Conservation (phyloP, 2,797 vertebrate species). For the Balearica regulorum region DNA sequence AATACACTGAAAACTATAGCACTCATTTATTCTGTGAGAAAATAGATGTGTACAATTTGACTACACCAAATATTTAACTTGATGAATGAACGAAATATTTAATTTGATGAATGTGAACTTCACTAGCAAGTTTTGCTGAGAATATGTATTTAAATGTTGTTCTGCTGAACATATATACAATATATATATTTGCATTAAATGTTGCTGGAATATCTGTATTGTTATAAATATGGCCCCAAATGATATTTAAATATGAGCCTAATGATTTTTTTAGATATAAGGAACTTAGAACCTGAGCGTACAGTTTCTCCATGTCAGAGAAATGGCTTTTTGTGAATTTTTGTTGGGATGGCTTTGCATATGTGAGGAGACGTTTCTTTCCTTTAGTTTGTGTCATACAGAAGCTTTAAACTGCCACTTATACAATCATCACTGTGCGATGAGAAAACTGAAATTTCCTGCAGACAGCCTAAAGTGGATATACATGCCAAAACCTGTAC, state of each 20-base stretch:
- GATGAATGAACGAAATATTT: background rate
- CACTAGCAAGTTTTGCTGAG: background rate
- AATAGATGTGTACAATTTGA: background rate
- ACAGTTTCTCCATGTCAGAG: background rate
- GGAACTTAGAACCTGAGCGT: background rate
- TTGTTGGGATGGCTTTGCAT: background rate
- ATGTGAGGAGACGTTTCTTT: background rate
- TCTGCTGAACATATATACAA: background rate
- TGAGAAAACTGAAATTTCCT: background rate
- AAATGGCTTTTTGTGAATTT: background rate
- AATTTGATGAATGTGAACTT: background rate
- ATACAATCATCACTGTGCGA: background rate
- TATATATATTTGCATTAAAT: background rate
- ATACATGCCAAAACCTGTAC: background rate
- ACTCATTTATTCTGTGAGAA: background rate
- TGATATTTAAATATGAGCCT: background rate
- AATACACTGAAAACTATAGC: background rate
- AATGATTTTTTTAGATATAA: background rate
- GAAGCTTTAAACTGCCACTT: background rate
- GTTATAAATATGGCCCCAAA: constrained; percentile 29
- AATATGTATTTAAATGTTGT: background rate
- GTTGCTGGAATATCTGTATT: constrained; percentile 35
- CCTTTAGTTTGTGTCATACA: background rate
- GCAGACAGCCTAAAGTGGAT: background rate
- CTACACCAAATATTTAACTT: background rate